A percentile compares a stretch with the other conserved stretches of the same genome.
phyloP scores from a whole-genome alignment of 2,113 vertebrate genomes.

The Ondatra zibethicus region DNA sequence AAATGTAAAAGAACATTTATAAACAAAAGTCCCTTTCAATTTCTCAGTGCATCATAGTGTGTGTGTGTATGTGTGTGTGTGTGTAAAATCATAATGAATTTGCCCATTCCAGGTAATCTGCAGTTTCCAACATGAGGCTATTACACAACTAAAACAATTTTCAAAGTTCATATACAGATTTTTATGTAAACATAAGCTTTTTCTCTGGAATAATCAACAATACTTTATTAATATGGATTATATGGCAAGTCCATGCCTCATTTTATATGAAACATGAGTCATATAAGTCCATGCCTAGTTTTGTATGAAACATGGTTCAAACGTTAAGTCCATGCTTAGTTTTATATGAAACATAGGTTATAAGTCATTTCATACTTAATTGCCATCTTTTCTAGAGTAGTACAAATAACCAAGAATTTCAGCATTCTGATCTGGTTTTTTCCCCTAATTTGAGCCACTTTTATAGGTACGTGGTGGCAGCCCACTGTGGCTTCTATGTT shows the following conservation, averaged over 20 bases:
- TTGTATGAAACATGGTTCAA: conserved; percentile 9
- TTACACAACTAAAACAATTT: conserved; percentile 5
- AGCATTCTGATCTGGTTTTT: not conserved
- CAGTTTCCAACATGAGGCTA: not conserved
- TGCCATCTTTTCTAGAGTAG: not conserved
- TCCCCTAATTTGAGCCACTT: not conserved
- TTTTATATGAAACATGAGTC: conserved; percentile 11
- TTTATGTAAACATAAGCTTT: not conserved
- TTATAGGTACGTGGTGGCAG: not conserved
- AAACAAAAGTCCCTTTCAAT: conserved; percentile 14
- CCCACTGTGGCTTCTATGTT: not conserved
- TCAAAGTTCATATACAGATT: not conserved
- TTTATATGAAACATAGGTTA: conserved; percentile 23
- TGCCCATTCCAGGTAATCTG: not conserved
- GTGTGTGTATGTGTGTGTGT: too few relatives aligned
- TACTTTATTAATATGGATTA: not conserved
- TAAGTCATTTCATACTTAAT: not conserved
- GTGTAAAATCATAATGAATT: not conserved
- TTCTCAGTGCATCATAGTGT: not conserved
- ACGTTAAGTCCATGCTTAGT: not conserved
- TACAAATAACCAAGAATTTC: not conserved
- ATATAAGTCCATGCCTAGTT: not conserved
- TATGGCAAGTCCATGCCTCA: not conserved
- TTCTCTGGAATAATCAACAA: conserved; percentile 18
- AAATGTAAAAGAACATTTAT: too few relatives aligned